Evolutionary conservation across 2,888 invertebrate species (phyloP), one percentile per base, ranked within the genome.

Genomic region (Pycnomerus fuliginosus): DNA sequence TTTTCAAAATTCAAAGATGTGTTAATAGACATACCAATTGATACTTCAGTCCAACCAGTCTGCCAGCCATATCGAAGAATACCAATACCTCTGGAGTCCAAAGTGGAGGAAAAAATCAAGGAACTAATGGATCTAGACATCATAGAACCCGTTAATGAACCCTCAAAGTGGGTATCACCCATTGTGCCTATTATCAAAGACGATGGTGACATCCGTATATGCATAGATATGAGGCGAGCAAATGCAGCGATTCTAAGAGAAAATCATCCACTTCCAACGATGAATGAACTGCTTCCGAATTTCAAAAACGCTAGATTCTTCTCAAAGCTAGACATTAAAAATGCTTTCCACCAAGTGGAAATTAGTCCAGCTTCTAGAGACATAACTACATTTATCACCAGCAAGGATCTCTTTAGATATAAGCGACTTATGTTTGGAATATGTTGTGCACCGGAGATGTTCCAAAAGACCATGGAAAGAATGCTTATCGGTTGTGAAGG

Each of bases 301-400:
- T 40, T 69, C 5, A 61, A 65, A 3, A 52, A 52, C 22, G 50
- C 52, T 11, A 46, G 42, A 25, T 40, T 37, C 11, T 60, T 57
- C 25, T 22, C 57, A 11, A 67, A 70, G 33, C 48, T 70, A 3
- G 66, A 70, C 33, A 50, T 70, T 3, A 57, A 60, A 30, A 44
- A 60, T 8, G 69, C 63, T 1, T 69, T 64, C 33, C 66, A 70
- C 48, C 69, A 69, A 48, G 46, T 69, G 1, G 65, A 68, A 52
- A 50, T 70, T 2, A 43, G 53, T 16, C 50, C 50, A 12, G 48
- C 56, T 1, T 66, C 64, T 0, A 29, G 63, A 36, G 38, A 56
- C 10, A 61, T 69, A 3, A 70, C 68, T 4, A 70, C 67, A 3
- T 52, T 52, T 37, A 52, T 52, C 11, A 28, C 31, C 3, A 48